Evolutionary conservation across 2,888 invertebrate species (phyloP).

Genomic region (Oscheius sp.): DNA sequence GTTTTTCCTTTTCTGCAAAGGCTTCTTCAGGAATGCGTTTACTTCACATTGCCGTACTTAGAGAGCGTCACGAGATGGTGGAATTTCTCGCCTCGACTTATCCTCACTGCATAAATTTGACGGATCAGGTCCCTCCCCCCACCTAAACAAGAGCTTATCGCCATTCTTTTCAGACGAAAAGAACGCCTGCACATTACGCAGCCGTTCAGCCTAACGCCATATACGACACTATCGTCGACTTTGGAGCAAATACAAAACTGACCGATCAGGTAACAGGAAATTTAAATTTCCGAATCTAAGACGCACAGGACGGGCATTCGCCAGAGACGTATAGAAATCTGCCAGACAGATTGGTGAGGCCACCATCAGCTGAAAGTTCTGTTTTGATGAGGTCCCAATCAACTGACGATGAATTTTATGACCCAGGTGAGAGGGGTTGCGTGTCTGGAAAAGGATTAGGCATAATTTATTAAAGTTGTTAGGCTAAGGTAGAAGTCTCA

Average conservation of each 20-base stretch:
- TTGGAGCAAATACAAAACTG: slow-evolving; percentile 60
- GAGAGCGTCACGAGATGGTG: slow-evolving; percentile 66
- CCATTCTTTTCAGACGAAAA: slow-evolving; percentile 62
- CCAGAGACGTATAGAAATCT: slow-evolving; percentile 54
- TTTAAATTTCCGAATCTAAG: not conserved
- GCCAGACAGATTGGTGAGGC: slow-evolving; percentile 55
- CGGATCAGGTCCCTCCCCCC: too few relatives aligned
- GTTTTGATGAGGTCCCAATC: slow-evolving; percentile 47
- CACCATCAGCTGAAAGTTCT: slow-evolving; percentile 48
- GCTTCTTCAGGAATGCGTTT: slow-evolving; percentile 50
- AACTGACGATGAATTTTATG: slow-evolving; percentile 59
- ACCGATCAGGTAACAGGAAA: slow-evolving; percentile 54
- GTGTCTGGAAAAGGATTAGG: too few relatives aligned
- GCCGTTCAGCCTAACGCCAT: slow-evolving; percentile 68
- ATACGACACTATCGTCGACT: slow-evolving; percentile 67
- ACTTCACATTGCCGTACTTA: slow-evolving; percentile 63
- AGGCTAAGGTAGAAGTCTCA: too few relatives aligned
- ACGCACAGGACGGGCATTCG: slow-evolving; percentile 60
- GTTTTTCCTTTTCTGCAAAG: too few relatives aligned
- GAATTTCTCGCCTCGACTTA: slow-evolving; percentile 59
- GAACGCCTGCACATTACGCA: slow-evolving; percentile 67
- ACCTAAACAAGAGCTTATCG: too few relatives aligned
- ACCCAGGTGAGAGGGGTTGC: slow-evolving; percentile 61
- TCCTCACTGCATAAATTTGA: slow-evolving; percentile 54
- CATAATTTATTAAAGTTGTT: too few relatives aligned